Conservation (phyloP, 2,888 invertebrate genomes). For the Psococerastis gibbosa region DNA sequence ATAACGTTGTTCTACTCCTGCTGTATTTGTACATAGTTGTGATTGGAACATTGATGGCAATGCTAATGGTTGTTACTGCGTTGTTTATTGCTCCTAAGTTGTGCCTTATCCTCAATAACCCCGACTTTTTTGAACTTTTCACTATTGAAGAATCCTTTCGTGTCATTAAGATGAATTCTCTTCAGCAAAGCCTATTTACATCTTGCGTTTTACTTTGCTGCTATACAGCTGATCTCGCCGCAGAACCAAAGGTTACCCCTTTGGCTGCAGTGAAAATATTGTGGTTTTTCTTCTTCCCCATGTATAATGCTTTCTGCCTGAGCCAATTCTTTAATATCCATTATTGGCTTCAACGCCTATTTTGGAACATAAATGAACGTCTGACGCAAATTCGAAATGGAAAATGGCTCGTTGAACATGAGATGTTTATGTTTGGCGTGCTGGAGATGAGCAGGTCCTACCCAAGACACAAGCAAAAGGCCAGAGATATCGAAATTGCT, state of each 20-base stretch:
- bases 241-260: neutral
- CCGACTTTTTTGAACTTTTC: conserved; percentile 3
- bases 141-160: neutral
- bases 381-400: neutral
- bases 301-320: conserved; percentile 5
- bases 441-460: no score
- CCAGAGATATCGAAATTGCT: no score
- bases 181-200: neutral
- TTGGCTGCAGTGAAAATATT: neutral
- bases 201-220: neutral
- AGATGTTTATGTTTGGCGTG: no score
- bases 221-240: neutral
- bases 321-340: neutral
- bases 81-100: neutral
- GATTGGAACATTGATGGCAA: conserved; percentile 4
- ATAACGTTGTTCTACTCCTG: neutral
- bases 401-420: no score
- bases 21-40: neutral
- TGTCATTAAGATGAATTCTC: neutral
- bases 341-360: neutral
- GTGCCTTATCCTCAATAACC: neutral
- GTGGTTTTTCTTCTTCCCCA: conserved; percentile 4
- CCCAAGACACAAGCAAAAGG: no score
- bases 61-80: conserved; percentile 4
- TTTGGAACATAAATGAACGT: neutral